phyloP scores from a whole-genome alignment of 2,888 invertebrate species.

The Hydraecia micacea region DNA sequence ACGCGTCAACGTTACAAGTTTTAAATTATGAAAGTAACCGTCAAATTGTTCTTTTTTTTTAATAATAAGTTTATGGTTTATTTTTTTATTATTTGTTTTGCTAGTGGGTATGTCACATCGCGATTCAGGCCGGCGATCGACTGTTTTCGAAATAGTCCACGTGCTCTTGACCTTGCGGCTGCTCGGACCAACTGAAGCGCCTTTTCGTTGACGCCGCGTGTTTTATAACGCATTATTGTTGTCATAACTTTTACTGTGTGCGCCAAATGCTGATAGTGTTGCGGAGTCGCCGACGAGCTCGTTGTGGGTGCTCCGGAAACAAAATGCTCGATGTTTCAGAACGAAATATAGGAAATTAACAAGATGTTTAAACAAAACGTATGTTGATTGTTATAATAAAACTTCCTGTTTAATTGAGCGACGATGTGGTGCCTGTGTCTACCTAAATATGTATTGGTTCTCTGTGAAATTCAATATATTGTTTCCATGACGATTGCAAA shows the following conservation, averaged over 20 bases:
- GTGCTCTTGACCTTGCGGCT: conserved; percentile 88
- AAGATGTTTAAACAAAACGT: conserved; percentile 25
- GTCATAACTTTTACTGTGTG: conserved; percentile 86
- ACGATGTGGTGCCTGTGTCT: not conserved
- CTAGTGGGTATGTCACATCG: conserved; percentile 78
- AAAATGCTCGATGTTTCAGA: conserved; percentile 26
- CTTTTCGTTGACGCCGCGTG: conserved; percentile 82
- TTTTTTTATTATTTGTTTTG: conserved; percentile 64
- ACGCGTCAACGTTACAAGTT: conserved; percentile 47
- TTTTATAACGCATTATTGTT: conserved; percentile 89
- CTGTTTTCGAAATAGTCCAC: conserved; percentile 84
- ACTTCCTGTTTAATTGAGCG: conserved; percentile 4
- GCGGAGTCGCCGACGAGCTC: conserved; percentile 19
- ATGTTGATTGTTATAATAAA: conserved; percentile 27
- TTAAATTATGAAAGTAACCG: conserved; percentile 63
- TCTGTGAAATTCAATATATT: conserved; percentile 4
- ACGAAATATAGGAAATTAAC: conserved; percentile 30
- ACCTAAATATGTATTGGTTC: conserved; percentile 6
- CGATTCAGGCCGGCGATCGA: conserved; percentile 78
- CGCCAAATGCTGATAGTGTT: conserved; percentile 59
- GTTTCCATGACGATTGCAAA: conserved; percentile 12
- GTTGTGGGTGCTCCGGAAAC: conserved; percentile 55
- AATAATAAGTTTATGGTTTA: conserved; percentile 32
- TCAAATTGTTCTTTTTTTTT: conserved; percentile 51
- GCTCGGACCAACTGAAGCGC: conserved; percentile 85